A percentile compares a stretch with the other conserved stretches of the same genome.
phyloP scores from a whole-genome alignment of 2,888 invertebrate species.

The Imbricaverruca yamaguchii region DNA sequence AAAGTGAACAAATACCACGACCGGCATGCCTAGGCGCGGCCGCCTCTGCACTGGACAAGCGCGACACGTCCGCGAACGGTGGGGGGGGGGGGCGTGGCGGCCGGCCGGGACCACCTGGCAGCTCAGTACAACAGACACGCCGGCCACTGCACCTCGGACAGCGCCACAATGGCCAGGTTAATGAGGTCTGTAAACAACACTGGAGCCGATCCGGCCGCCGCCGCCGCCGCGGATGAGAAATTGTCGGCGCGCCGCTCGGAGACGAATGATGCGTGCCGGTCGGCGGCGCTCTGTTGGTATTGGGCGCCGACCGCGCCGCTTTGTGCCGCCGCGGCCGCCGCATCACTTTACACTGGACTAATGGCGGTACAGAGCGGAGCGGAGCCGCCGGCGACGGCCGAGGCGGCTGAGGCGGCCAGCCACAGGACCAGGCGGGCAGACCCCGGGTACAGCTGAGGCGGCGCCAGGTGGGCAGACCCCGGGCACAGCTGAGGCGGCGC shows the following conservation, averaged over 20 bases:
- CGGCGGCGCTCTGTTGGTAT: not conserved
- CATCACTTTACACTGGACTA: not conserved
- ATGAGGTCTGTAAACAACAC: slow-evolving; percentile 8
- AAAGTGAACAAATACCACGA: too few relatives aligned
- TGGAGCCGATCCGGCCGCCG: not conserved
- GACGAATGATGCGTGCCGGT: not conserved
- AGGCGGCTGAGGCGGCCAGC: not conserved
- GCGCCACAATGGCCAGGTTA: not conserved
- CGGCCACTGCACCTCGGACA: not conserved
- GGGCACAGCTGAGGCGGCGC: too few relatives aligned
- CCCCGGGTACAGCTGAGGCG: too few relatives aligned
- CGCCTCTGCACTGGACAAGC: too few relatives aligned
- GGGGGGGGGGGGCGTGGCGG: too few relatives aligned
- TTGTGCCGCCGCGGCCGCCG: not conserved
- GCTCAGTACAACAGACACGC: not conserved
- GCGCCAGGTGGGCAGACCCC: too few relatives aligned
- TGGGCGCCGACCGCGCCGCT: not conserved
- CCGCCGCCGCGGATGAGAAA: not conserved
- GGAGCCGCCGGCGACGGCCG: not conserved
- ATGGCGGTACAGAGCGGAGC: not conserved
- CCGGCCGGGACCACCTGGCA: not conserved
- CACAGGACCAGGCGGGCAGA: not conserved
- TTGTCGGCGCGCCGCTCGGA: not conserved
- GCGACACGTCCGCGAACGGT: too few relatives aligned
- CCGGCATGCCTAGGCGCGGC: too few relatives aligned